Percentiles rank a stretch among this genome's conserved stretches.
These are phyloP conservation scores for Agriotes lineatus DNA, from an alignment of 2,888 invertebrate species.

Conservation along the genomic window DNA sequence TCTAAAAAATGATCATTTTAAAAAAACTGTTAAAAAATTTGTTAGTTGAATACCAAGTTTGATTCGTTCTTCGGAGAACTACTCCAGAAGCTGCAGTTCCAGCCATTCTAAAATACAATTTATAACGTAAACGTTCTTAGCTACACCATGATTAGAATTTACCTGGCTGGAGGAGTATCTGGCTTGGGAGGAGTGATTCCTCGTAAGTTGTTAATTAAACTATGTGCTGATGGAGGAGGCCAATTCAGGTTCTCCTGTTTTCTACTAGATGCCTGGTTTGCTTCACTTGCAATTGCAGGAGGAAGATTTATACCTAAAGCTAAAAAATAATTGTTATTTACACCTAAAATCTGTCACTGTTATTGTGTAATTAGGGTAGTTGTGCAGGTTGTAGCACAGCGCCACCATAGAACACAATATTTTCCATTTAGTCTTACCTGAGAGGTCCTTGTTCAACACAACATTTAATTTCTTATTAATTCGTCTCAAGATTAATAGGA, in stretches of 20 bases:
- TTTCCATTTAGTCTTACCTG: conserved; percentile 63
- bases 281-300: conserved; percentile 46
- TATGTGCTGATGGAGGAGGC: conserved; percentile 53
- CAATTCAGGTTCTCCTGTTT: conserved; percentile 45
- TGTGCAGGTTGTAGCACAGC: no score
- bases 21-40: conserved; percentile 8
- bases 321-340: conserved; percentile 36
- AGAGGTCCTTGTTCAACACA: conserved; percentile 66
- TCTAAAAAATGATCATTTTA: no score
- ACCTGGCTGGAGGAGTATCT: conserved; percentile 64
- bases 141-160: no score
- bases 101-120: conserved; percentile 20
- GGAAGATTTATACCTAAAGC: conserved; percentile 59
- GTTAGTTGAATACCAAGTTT: conserved; percentile 34
- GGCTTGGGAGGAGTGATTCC: conserved; percentile 64
- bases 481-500: conserved; percentile 59
- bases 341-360: not conserved
- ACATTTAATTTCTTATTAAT: conserved; percentile 64
- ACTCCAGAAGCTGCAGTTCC: conserved; percentile 37
- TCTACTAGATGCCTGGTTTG: not conserved
- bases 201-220: not conserved
- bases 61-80: conserved; percentile 42
- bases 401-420: no score
- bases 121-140: no score
- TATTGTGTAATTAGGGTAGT: no score